Evolutionary conservation across 2,888 invertebrate species (phyloP).

Genomic region (Pimpla rufipes): DNA sequence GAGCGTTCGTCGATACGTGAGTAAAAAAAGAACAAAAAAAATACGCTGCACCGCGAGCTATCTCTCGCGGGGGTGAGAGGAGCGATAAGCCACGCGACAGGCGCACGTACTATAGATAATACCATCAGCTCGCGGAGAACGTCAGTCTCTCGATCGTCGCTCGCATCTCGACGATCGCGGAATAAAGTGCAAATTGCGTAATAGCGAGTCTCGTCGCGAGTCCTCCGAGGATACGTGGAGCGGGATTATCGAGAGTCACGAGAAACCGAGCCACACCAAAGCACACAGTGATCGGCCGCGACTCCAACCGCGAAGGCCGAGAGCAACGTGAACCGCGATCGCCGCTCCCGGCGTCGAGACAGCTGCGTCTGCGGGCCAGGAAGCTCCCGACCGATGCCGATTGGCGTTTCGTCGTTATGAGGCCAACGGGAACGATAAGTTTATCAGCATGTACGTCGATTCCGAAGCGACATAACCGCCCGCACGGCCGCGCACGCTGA

Average conservation of each 20-base stretch:
- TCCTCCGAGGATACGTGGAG: background rate
- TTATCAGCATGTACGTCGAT: conserved; percentile 76
- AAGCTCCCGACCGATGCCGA: background rate
- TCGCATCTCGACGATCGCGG: background rate
- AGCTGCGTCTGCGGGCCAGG: background rate
- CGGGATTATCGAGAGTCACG: too few species aligned
- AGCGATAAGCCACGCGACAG: conserved; percentile 2
- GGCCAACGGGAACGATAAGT: conserved; percentile 71
- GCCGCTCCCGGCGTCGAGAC: background rate
- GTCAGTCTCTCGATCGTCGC: background rate
- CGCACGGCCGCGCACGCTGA: conserved; percentile 28
- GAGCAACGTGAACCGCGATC: background rate
- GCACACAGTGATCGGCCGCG: too few species aligned
- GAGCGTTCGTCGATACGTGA: background rate
- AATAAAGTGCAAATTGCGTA: background rate
- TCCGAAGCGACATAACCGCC: conserved; percentile 52
- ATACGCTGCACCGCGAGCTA: background rate
- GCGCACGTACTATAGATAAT: conserved; percentile 4
- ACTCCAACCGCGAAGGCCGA: too few species aligned
- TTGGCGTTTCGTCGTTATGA: conserved; percentile 48
- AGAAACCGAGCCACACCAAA: too few species aligned
- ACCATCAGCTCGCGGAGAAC: background rate
- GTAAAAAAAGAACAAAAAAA: conserved; percentile 13
- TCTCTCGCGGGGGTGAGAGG: conserved; percentile 1
- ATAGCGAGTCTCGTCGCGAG: background rate